Percentiles rank a stretch among this genome's conserved stretches.
phyloP scores from a whole-genome alignment of 2,797 vertebrate species.

The Danio albolineatus region DNA sequence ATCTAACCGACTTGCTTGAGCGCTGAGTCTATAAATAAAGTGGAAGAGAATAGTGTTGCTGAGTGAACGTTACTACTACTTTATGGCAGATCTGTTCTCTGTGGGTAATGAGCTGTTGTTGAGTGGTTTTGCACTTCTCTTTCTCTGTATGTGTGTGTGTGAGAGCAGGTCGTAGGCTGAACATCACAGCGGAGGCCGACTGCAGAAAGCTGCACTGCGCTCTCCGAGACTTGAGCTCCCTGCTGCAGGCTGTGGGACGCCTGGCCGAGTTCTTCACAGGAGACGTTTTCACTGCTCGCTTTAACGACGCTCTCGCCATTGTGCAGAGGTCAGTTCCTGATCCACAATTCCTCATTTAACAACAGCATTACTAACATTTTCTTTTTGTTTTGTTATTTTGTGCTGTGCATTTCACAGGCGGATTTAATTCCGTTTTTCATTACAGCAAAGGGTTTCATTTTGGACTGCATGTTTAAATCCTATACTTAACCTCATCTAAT shows the following conservation, averaged over 20 bases:
- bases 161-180: constrained; percentile 87
- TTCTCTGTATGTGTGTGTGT: not conserved
- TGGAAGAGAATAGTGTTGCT: not conserved
- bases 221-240: constrained; percentile 92
- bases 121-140: constrained; percentile 1
- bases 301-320: constrained; percentile 90
- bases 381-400: not conserved
- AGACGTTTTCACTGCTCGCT: constrained; percentile 90
- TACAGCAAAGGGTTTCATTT: not conserved
- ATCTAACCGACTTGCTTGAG: not conserved
- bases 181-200: constrained; percentile 95
- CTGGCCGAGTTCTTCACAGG: constrained; percentile 94
- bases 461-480: too few species aligned
- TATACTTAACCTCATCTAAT: too few species aligned
- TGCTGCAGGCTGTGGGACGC: constrained; percentile 93
- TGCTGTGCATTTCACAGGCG: not conserved
- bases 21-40: not conserved
- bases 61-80: not conserved
- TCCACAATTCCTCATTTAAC: not conserved
- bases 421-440: not conserved
- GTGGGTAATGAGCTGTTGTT: not conserved
- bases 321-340: constrained; percentile 87
- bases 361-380: not conserved
- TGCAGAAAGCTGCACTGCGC: constrained; percentile 95
- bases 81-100: not conserved